Evolutionary conservation across 2,888 invertebrate species (phyloP).

Genomic region (Drosophila yooni): DNA sequence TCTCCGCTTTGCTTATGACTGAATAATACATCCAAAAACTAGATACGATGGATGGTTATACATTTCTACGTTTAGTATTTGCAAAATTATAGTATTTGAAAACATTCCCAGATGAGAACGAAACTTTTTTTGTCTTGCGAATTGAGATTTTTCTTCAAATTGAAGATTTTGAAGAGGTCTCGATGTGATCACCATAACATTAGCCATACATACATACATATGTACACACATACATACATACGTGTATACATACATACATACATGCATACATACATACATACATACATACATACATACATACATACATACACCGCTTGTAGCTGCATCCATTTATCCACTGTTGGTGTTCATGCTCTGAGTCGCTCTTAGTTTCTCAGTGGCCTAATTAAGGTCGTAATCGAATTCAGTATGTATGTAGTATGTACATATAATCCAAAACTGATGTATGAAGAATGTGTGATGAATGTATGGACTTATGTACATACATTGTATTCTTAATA

Average conservation of each 20-base stretch:
- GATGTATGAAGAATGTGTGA: background rate
- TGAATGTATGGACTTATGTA: background rate
- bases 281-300: background rate
- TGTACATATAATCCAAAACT: background rate
- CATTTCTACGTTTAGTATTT: background rate
- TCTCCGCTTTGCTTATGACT: background rate
- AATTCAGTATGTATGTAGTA: background rate
- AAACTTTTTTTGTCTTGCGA: background rate
- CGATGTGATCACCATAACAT: background rate
- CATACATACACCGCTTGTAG: background rate
- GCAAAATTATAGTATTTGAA: background rate
- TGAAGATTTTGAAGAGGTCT: background rate
- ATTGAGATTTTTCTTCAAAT: background rate
- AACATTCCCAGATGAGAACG: background rate
- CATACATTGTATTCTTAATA: background rate
- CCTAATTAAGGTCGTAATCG: background rate
- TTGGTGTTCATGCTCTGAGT: background rate
- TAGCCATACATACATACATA: background rate
- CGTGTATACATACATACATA: background rate
- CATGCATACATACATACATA: accelerated
- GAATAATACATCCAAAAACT: background rate
- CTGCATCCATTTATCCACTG: background rate
- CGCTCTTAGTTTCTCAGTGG: background rate
- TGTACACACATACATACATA: background rate
- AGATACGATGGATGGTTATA: background rate